Conservation (phyloP, 1,140 invertebrate genomes). For the Papilio machaon region DNA sequence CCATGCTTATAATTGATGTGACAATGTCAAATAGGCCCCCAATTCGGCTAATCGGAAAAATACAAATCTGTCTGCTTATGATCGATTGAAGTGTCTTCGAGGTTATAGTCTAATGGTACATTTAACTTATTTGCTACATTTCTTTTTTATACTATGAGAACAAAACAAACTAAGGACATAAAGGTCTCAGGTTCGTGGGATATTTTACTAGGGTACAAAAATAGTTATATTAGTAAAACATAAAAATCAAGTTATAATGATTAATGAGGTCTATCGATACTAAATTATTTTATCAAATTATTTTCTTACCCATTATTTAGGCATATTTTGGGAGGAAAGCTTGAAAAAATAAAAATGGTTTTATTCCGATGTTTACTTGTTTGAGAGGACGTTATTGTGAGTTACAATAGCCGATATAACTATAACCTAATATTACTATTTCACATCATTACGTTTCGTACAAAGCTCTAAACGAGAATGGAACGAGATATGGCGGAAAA, state of each 20-base stretch:
- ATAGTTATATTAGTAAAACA: background rate
- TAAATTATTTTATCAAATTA: too few species aligned
- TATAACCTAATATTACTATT: slow-evolving; percentile 22
- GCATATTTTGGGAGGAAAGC: too few species aligned
- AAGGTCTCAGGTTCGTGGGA: background rate
- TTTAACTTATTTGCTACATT: background rate
- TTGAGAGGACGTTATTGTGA: background rate
- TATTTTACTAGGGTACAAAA: background rate
- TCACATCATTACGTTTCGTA: slow-evolving; percentile 27
- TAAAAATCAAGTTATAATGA: too few species aligned
- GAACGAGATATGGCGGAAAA: slow-evolving; percentile 69
- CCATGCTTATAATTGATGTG: slow-evolving; percentile 81
- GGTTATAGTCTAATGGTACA: slow-evolving; percentile 30
- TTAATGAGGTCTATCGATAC: too few species aligned
- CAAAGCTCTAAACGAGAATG: slow-evolving; percentile 55
- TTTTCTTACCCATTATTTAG: too few species aligned
- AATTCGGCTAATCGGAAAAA: slow-evolving; percentile 79
- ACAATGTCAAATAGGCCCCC: slow-evolving; percentile 73
- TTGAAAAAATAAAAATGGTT: too few species aligned
- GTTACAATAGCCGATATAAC: background rate
- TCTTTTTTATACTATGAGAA: background rate
- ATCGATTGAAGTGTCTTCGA: slow-evolving; percentile 66
- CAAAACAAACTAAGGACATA: background rate
- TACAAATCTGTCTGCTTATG: slow-evolving; percentile 73
- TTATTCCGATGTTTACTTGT: background rate